phyloP scores from a whole-genome alignment of 2,888 invertebrate species.

The Hypomecis atomaria region DNA sequence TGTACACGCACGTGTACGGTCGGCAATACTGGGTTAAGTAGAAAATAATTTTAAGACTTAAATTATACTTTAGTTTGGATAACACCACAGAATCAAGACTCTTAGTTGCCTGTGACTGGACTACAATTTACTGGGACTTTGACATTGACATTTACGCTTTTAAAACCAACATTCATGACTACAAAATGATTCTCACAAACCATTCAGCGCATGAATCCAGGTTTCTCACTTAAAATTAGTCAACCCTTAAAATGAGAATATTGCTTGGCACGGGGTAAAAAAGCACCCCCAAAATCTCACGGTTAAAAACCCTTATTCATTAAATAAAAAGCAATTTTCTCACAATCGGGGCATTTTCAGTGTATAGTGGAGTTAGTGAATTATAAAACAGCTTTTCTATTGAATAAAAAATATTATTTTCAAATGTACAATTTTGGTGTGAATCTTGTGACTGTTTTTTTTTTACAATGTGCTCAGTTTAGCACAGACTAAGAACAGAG shows the following conservation, averaged over 20 bases:
- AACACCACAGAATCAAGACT: background rate
- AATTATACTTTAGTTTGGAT: too few relatives aligned
- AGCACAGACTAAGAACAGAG: too few relatives aligned
- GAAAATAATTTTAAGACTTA: too few relatives aligned
- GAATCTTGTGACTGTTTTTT: constrained; percentile 13
- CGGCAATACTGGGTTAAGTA: too few relatives aligned
- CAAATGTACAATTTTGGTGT: constrained; percentile 23
- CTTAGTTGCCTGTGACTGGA: background rate
- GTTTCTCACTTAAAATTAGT: constrained; percentile 21
- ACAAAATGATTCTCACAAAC: constrained; percentile 14
- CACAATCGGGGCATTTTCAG: constrained; percentile 18
- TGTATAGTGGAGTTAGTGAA: constrained; percentile 33
- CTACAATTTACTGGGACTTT: constrained; percentile 4
- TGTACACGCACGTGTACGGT: too few relatives aligned
- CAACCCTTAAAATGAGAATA: constrained; percentile 34
- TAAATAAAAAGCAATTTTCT: constrained; percentile 32
- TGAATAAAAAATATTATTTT: constrained; percentile 24
- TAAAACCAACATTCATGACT: constrained; percentile 24
- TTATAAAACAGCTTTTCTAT: constrained; percentile 21
- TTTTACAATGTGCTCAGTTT: constrained; percentile 4
- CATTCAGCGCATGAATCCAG: constrained; percentile 26
- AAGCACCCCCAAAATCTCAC: background rate
- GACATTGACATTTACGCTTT: constrained; percentile 21
- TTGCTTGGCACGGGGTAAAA: constrained; percentile 27
- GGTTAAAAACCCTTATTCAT: constrained; percentile 10